phyloP scores from a whole-genome alignment of 2,113 vertebrate genomes.

The Aptenodytes patagonicus region DNA sequence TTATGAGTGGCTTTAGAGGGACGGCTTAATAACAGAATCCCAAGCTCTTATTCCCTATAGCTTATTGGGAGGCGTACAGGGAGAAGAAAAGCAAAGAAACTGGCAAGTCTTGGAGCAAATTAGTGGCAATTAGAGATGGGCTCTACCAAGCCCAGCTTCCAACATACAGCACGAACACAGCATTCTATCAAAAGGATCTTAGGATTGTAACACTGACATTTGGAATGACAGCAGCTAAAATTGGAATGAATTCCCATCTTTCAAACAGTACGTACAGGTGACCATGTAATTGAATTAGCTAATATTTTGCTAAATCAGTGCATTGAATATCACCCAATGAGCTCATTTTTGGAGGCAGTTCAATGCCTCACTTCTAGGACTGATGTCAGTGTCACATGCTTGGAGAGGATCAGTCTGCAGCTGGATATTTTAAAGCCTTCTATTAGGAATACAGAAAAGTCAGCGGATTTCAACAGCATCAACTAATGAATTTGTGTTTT shows the following conservation, averaged over 20 bases:
- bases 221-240: background rate
- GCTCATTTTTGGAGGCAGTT: conserved; percentile 61
- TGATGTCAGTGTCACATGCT: conserved; percentile 69
- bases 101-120: background rate
- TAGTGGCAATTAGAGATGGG: background rate
- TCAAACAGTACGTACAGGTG: background rate
- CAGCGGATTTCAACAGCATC: conserved; percentile 47
- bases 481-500: conserved; percentile 46
- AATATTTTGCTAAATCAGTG: conserved; percentile 34
- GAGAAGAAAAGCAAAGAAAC: background rate
- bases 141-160: background rate
- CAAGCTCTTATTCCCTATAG: background rate
- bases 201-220: background rate
- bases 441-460: conserved; percentile 36
- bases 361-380: conserved; percentile 51
- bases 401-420: conserved; percentile 60
- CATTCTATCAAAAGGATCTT: background rate
- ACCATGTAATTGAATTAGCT: conserved; percentile 4
- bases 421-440: conserved; percentile 64
- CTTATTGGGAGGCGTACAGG: background rate
- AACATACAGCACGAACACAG: background rate
- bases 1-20: background rate
- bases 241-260: background rate
- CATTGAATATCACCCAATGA: conserved; percentile 41
- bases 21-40: background rate